These are phyloP conservation scores for Germaria angustata DNA, from an alignment of 2,888 invertebrate genomes.

Conservation along the genomic window DNA sequence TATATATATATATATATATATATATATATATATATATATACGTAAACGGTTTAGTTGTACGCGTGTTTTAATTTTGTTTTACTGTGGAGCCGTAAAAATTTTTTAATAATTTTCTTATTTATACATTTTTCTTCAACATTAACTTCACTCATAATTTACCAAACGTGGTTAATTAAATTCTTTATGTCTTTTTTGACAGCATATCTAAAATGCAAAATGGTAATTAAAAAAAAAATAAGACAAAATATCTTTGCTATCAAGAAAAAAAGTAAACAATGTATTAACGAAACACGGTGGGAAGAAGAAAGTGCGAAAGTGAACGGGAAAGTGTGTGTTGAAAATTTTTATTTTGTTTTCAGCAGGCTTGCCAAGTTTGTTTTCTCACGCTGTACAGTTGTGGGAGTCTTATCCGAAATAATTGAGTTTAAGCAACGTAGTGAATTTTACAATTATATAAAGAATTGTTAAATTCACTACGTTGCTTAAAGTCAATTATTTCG, in stretches of 20 bases:
- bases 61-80: not conserved
- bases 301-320: too few relatives aligned
- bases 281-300: not conserved
- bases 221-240: constrained; percentile 47
- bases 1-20: too few relatives aligned
- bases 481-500: too few relatives aligned
- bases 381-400: too few relatives aligned
- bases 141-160: constrained; percentile 66
- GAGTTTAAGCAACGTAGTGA: too few relatives aligned
- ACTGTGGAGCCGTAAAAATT: constrained; percentile 28
- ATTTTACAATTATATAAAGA: too few relatives aligned
- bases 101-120: not conserved
- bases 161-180: constrained; percentile 67
- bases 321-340: too few relatives aligned
- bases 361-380: constrained; percentile 52
- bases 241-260: not conserved
- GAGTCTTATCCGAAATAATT: too few relatives aligned
- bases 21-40: not conserved
- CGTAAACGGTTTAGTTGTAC: too few relatives aligned
- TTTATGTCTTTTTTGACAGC: constrained; percentile 60
- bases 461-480: too few relatives aligned
- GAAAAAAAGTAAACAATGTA: not conserved
- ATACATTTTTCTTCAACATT: constrained; percentile 24
- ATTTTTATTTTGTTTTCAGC: not conserved
- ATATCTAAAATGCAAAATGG: constrained; percentile 61